Evolutionary conservation across 1,140 invertebrate species (phyloP).

Genomic region (Pteromalus puparum): DNA sequence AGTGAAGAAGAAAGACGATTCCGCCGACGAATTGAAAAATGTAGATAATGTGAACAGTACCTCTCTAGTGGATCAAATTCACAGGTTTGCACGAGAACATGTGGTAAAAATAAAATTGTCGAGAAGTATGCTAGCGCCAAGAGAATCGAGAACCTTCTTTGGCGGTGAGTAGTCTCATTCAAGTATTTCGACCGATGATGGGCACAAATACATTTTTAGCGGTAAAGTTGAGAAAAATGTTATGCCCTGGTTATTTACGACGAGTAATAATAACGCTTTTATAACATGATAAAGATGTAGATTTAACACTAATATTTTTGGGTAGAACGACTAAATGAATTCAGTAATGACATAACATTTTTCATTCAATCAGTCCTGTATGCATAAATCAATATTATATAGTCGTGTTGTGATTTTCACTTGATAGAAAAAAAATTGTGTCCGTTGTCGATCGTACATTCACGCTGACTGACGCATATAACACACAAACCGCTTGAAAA

Average conservation of each 20-base stretch:
- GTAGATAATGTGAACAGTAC: slow-evolving; percentile 15
- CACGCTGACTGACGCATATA: neutral
- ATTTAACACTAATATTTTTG: too few species aligned
- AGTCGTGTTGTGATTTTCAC: too few species aligned
- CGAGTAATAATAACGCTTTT: neutral
- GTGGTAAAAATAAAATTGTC: slow-evolving; percentile 68
- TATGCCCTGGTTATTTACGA: neutral
- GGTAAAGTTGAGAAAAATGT: neutral
- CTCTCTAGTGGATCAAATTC: slow-evolving; percentile 66
- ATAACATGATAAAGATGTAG: neutral
- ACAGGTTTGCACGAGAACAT: slow-evolving; percentile 68
- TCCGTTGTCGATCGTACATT: neutral
- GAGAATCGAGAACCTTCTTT: slow-evolving; percentile 71
- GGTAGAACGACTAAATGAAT: too few species aligned
- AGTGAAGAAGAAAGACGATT: slow-evolving; percentile 52
- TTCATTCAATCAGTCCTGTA: too few species aligned
- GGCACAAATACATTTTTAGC: neutral
- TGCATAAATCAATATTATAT: neutral
- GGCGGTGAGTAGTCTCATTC: slow-evolving; percentile 52
- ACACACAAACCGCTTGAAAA: slow-evolving; percentile 4
- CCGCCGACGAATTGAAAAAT: slow-evolving; percentile 42
- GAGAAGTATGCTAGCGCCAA: slow-evolving; percentile 60
- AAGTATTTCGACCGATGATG: neutral
- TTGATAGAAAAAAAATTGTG: neutral
- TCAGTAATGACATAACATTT: too few species aligned